Base-by-base conservation (phyloP, 2,797 vertebrate species). In the Picus viridis region DNA sequence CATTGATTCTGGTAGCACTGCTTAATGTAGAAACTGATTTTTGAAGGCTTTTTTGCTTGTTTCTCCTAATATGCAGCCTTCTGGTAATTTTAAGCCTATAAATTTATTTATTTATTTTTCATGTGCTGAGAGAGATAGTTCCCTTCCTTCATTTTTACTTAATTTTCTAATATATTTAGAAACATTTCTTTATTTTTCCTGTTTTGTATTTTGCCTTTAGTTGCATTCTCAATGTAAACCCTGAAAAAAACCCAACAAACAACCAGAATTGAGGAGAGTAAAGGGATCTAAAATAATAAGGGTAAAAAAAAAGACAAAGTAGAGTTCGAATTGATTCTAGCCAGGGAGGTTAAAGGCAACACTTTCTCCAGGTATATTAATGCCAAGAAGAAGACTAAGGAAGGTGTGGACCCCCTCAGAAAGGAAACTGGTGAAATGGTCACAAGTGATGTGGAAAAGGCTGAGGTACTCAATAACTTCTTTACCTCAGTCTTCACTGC, bases 211-310 rank as follows among this genome's bases (percentile, higher is more conserved):
- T 78, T 71, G 65, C 3, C 3, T 53, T 51, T 84, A 45, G 83
- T 67, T 2, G 0, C 6, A 34, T 80, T 75, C 17, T 34, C 10
- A 32, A 20, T 5, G 7, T 1, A 2, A 56, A 65, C 8, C 4
- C 5, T 30, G 47, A 22, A 69, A 68, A 47, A 75, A 47, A 24
- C 34, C 41, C 7, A 49, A 22, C 10, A 49, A 49, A 22, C 11
- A 49, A 49, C 16, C 41, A 43, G 41, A 49, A 49, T 23, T 39
- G 34, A 6, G 43, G 5, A 65, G 8, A 86, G 78, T 16, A 29
- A 2, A 81, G 5, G 29, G 10, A 70, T 69, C 3, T 78, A 58
- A 71, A 82, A 70, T 19, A 65, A 58, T 27, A 83, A 30, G 6
- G 51, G 4, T 24, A 10, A 84, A 34, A 34, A 34, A 34, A 34